Evolutionary conservation across 2,888 invertebrate genomes (phyloP).

Genomic region (Nasonia oneida): DNA sequence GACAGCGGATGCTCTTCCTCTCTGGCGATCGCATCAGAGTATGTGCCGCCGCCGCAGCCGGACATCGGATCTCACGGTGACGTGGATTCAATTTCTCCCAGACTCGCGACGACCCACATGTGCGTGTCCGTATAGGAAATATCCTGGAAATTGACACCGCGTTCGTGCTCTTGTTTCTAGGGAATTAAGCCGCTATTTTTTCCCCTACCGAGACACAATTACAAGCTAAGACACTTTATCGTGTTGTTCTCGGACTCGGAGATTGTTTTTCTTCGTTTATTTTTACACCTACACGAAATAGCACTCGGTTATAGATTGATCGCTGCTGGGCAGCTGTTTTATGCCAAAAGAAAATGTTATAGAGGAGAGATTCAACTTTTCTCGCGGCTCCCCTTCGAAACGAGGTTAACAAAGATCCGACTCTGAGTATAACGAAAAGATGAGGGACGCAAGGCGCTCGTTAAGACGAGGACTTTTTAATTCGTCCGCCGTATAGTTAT

Average conservation of each 20-base stretch:
- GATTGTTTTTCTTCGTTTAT: neutral
- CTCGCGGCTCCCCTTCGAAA: neutral
- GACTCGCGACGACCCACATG: slow-evolving; percentile 31
- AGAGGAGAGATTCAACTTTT: slow-evolving; percentile 16
- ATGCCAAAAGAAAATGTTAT: neutral
- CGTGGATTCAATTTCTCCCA: slow-evolving; percentile 61
- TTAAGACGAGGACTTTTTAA: slow-evolving; percentile 44
- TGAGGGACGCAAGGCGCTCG: slow-evolving; percentile 33
- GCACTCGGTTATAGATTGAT: neutral
- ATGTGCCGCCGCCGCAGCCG: neutral
- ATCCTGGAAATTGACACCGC: slow-evolving; percentile 53
- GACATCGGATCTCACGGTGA: slow-evolving; percentile 57
- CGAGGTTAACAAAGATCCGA: slow-evolving; percentile 36
- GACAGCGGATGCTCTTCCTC: neutral
- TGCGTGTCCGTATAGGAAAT: slow-evolving; percentile 51
- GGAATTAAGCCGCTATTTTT: neutral
- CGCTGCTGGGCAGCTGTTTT: neutral
- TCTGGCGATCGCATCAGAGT: slow-evolving; percentile 45
- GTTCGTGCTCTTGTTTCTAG: no score
- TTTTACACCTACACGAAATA: neutral
- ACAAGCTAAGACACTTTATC: slow-evolving; percentile 1
- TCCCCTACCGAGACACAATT: neutral
- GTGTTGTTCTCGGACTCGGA: neutral
- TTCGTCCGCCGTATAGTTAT: neutral
- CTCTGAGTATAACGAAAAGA: slow-evolving; percentile 17